Evolutionary conservation across 2,113 vertebrate genomes (phyloP).

Genomic region (Toxostoma redivivum): DNA sequence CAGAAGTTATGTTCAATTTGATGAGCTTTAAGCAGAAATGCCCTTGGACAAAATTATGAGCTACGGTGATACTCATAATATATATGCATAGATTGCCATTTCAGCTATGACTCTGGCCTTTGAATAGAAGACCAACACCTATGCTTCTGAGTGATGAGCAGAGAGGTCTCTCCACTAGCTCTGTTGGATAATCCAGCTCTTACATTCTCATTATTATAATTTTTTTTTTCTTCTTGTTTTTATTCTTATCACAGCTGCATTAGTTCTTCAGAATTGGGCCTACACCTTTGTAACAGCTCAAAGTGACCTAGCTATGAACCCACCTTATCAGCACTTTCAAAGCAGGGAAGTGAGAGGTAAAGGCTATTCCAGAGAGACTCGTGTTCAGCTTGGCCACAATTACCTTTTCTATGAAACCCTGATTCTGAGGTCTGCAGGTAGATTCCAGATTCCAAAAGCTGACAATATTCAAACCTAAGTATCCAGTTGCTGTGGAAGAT

Average conservation of each 20-base stretch:
- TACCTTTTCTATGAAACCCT: background rate
- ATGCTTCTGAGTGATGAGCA: background rate
- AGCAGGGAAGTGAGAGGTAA: background rate
- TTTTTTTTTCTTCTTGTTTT: background rate
- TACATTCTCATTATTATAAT: background rate
- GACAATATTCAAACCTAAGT: background rate
- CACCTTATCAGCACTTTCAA: background rate
- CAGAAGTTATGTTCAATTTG: background rate
- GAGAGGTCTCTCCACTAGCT: background rate
- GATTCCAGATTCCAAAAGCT: background rate
- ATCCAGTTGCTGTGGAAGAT: background rate
- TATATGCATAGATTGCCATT: background rate
- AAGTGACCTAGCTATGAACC: background rate
- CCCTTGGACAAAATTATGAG: background rate
- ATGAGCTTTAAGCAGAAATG: background rate
- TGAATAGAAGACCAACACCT: background rate
- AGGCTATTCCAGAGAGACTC: background rate
- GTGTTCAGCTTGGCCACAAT: background rate
- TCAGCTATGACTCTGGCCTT: background rate
- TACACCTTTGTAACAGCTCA: background rate
- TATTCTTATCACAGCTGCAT: background rate
- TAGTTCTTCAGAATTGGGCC: background rate
- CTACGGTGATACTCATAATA: rapidly evolving
- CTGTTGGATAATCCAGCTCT: background rate
- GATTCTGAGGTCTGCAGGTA: background rate